Evolutionary conservation across 53 echinoderm and acorn worm species (phyloP).

Genomic region (Temnopleurus reevesii): DNA sequence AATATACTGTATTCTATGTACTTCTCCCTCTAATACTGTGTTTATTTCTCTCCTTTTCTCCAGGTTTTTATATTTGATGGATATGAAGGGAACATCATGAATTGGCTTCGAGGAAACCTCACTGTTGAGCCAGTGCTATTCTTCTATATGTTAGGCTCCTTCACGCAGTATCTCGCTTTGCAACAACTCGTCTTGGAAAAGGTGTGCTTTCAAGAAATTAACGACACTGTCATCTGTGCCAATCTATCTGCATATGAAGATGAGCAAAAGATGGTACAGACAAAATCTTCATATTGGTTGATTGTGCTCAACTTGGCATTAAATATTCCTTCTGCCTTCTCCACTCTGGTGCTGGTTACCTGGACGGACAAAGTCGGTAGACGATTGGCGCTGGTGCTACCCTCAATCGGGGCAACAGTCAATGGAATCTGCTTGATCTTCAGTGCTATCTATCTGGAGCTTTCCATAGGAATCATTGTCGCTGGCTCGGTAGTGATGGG

Average conservation of each 20-base stretch:
- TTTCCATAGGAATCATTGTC: constrained; percentile 76
- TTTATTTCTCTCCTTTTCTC: too few species aligned
- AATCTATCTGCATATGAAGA: constrained; percentile 68
- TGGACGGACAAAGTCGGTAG: constrained; percentile 96
- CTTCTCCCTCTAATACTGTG: too few species aligned
- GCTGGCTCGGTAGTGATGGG: constrained; percentile 84
- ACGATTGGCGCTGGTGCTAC: constrained; percentile 74
- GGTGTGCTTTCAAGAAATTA: constrained; percentile 77
- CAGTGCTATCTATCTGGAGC: constrained; percentile 61
- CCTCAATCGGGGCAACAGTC: constrained; percentile 74
- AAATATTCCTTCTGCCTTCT: constrained; percentile 71
- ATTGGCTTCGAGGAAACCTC: constrained; percentile 57
- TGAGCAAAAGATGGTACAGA: constrained; percentile 76
- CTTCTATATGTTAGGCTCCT: constrained; percentile 87
- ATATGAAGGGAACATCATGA: neutral
- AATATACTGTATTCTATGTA: too few species aligned
- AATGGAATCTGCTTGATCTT: constrained; percentile 77
- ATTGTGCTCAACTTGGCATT: constrained; percentile 81
- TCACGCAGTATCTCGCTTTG: constrained; percentile 81
- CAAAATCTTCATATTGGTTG: constrained; percentile 78
- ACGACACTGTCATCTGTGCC: constrained; percentile 74
- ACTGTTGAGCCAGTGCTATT: constrained; percentile 95
- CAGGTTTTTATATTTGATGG: too few species aligned
- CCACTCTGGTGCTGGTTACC: constrained; percentile 82
- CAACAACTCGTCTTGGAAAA: constrained; percentile 87